A percentile compares a stretch with the other conserved stretches of the same genome.
Evolutionary conservation across 2,888 invertebrate species (phyloP).

Genomic region (Alsophila aescularia): DNA sequence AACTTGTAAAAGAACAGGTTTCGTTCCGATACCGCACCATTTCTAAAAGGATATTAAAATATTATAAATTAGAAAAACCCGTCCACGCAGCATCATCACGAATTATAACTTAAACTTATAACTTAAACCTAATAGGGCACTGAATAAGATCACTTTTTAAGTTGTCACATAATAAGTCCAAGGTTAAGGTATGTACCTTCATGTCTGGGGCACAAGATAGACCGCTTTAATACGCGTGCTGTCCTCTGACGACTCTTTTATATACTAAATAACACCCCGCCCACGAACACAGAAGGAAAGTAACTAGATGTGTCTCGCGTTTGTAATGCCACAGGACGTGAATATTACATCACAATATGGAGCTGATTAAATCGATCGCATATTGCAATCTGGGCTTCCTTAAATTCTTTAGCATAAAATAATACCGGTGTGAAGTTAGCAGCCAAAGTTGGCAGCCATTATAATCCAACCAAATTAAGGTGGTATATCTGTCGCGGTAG

Average conservation of each 20-base stretch:
- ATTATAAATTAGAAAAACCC: constrained; percentile 22
- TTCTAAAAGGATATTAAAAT: constrained; percentile 14
- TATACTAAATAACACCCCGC: constrained; percentile 71
- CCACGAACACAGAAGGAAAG: constrained; percentile 65
- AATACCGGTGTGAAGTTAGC: no score
- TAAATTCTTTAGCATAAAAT: not conserved
- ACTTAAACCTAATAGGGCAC: constrained; percentile 17
- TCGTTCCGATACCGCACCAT: constrained; percentile 17
- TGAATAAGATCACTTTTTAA: constrained; percentile 23
- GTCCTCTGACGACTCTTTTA: constrained; percentile 63
- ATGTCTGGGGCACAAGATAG: constrained; percentile 62
- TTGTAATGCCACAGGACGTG: constrained; percentile 31
- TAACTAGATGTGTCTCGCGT: constrained; percentile 59
- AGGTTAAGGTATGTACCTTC: constrained; percentile 63
- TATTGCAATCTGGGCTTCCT: not conserved
- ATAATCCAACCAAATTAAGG: no score
- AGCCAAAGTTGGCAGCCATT: no score
- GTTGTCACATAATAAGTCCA: constrained; percentile 29
- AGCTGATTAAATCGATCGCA: constrained; percentile 7
- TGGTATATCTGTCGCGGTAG: no score
- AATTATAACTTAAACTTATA: constrained; percentile 8
- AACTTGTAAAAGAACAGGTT: constrained; percentile 31
- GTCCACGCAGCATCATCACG: constrained; percentile 10
- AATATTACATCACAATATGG: constrained; percentile 19
- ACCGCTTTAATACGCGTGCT: constrained; percentile 57